Evolutionary conservation across 2,113 vertebrate species (phyloP).

Genomic region (Condylura cristata): DNA sequence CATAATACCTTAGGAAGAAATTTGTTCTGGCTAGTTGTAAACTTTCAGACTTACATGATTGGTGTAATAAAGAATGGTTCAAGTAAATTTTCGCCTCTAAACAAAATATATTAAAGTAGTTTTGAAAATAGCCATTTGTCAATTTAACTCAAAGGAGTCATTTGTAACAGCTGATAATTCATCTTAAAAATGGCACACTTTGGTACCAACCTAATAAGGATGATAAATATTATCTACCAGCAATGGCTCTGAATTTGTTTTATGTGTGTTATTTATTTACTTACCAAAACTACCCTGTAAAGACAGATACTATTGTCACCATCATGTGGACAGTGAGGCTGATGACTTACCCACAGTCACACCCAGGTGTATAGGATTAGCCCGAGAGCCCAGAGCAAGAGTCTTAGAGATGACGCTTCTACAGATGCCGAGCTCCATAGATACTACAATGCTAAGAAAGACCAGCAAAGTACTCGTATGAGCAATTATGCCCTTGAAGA

Average conservation of each 20-base stretch:
- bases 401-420: not conserved
- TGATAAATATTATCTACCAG: not conserved
- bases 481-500: not conserved
- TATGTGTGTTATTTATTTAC: not conserved
- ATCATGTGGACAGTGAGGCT: not conserved
- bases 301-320: not conserved
- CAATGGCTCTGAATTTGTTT: not conserved
- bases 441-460: not conserved
- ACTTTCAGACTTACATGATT: not conserved
- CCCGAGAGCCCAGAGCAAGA: not conserved
- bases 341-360: not conserved
- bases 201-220: not conserved
- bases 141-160: not conserved
- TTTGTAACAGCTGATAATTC: not conserved
- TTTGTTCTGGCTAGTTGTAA: not conserved
- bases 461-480: not conserved
- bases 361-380: not conserved
- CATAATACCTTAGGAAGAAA: not conserved
- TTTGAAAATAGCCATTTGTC: not conserved
- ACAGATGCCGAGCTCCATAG: not conserved
- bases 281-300: not conserved
- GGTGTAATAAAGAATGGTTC: not conserved
- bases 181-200: not conserved
- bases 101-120: not conserved
- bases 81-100: not conserved